Conservation (phyloP, 2,797 vertebrate species). For the Crypturellus tataupa region DNA sequence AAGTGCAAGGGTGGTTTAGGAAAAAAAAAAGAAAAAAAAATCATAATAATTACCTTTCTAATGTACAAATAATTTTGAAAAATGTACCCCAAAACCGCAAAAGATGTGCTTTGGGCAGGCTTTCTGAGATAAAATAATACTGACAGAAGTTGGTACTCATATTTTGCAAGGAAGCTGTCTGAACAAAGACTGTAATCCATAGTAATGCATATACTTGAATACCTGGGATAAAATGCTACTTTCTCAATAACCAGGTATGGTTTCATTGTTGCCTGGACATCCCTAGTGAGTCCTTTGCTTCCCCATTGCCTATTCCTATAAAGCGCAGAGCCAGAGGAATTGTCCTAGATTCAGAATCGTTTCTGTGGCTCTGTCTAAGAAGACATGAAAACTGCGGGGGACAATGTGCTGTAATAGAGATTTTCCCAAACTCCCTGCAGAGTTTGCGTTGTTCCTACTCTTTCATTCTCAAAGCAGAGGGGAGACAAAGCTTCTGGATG, state of each 20-base stretch:
- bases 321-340: background rate
- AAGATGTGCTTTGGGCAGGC: background rate
- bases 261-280: background rate
- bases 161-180: background rate
- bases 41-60: background rate
- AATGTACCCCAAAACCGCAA: background rate
- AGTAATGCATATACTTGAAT: background rate
- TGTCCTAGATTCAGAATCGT: constrained; percentile 42
- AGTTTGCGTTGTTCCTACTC: background rate
- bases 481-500: background rate
- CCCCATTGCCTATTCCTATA: background rate
- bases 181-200: background rate
- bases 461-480: constrained; percentile 7
- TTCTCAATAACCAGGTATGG: background rate
- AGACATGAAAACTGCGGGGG: constrained; percentile 17
- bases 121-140: background rate
- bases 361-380: background rate
- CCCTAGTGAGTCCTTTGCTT: background rate
- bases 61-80: background rate
- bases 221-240: background rate
- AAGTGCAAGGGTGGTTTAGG: background rate
- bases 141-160: background rate
- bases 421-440: constrained; percentile 37
- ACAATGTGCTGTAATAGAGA: background rate
- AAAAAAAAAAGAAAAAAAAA: background rate